These are phyloP conservation scores for Echinarachnius parma DNA, from an alignment of 53 echinoderm and acorn worm species.

Conservation along the genomic window DNA sequence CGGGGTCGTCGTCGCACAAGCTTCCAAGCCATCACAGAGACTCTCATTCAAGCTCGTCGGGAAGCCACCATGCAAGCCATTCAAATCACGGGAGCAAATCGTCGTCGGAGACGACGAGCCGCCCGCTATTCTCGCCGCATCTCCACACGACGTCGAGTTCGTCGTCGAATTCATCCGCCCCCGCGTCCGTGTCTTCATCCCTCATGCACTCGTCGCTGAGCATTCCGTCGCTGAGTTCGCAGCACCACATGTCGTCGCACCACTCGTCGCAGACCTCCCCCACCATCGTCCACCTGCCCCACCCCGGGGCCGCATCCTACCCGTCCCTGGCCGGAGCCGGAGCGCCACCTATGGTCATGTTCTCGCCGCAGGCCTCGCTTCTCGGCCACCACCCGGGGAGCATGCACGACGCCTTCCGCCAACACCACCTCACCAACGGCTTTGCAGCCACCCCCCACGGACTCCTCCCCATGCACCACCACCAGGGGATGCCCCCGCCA, in stretches of 20 bases:
- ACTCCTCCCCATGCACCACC: slow-evolving; percentile 50
- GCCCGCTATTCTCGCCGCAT: slow-evolving; percentile 36
- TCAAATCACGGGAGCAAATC: not conserved
- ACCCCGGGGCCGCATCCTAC: slow-evolving; percentile 73
- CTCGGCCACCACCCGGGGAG: slow-evolving; percentile 65
- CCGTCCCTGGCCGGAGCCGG: slow-evolving; percentile 57
- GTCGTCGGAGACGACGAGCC: slow-evolving; percentile 19
- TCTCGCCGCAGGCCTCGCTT: slow-evolving; percentile 71
- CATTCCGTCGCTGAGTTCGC: slow-evolving; percentile 43
- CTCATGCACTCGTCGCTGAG: slow-evolving; percentile 34
- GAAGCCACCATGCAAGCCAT: slow-evolving; percentile 10
- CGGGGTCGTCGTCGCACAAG: slow-evolving; percentile 7
- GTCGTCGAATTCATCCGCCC: not conserved
- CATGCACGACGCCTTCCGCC: slow-evolving; percentile 59
- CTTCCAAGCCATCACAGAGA: slow-evolving; percentile 12
- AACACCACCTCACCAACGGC: slow-evolving; percentile 59
- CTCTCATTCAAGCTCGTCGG: not conserved
- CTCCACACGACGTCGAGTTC: slow-evolving; percentile 39
- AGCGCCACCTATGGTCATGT: slow-evolving; percentile 80
- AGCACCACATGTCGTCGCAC: slow-evolving; percentile 27
- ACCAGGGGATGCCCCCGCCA: slow-evolving; percentile 46
- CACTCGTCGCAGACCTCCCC: slow-evolving; percentile 65
- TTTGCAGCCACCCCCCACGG: slow-evolving; percentile 56
- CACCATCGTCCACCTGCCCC: slow-evolving; percentile 80
- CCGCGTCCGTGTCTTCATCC: slow-evolving; percentile 43